Percentiles rank a stretch among this genome's conserved stretches.
These are phyloP conservation scores for Heteromurus nitidus DNA, from an alignment of 2,888 invertebrate species.

Conservation along the genomic window DNA sequence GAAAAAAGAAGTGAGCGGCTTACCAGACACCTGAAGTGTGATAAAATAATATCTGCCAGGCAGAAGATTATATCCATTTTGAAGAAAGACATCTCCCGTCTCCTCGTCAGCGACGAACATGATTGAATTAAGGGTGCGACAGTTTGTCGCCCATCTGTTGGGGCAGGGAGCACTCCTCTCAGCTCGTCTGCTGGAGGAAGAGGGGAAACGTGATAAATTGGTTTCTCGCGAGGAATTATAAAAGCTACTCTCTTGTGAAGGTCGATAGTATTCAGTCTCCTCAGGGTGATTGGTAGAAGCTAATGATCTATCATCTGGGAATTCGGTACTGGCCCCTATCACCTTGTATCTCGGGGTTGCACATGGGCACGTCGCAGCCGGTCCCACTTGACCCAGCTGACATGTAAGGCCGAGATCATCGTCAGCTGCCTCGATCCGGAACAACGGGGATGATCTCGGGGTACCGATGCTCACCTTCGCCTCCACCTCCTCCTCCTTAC, in stretches of 20 bases:
- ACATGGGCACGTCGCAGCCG: slow-evolving; percentile 74
- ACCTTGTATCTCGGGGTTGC: slow-evolving; percentile 74
- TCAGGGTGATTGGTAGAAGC: slow-evolving; percentile 56
- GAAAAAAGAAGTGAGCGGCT: slow-evolving; percentile 6
- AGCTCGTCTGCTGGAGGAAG: neutral
- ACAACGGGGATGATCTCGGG: slow-evolving; percentile 67
- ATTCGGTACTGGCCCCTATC: slow-evolving; percentile 61
- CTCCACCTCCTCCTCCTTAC: slow-evolving; percentile 20
- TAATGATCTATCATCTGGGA: slow-evolving; percentile 63
- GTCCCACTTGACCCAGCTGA: slow-evolving; percentile 74
- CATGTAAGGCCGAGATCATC: slow-evolving; percentile 74
- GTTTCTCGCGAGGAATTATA: slow-evolving; percentile 52
- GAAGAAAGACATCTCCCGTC: slow-evolving; percentile 74
- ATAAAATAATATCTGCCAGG: slow-evolving; percentile 70
- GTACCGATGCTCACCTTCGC: neutral
- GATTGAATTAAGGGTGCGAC: slow-evolving; percentile 50
- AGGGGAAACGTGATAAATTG: slow-evolving; percentile 46
- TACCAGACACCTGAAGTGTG: slow-evolving; percentile 72
- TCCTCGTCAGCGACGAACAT: slow-evolving; percentile 73
- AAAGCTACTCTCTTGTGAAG: slow-evolving; percentile 65
- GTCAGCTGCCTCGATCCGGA: slow-evolving; percentile 74
- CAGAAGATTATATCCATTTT: slow-evolving; percentile 70
- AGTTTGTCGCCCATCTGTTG: slow-evolving; percentile 39
- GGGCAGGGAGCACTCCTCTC: slow-evolving; percentile 22
- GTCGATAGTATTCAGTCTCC: slow-evolving; percentile 66